A percentile compares a stretch with the other conserved stretches of the same genome.
Conservation (phyloP, 53 echinoderm and acorn worm genomes). For the Astropecten irregularis region DNA sequence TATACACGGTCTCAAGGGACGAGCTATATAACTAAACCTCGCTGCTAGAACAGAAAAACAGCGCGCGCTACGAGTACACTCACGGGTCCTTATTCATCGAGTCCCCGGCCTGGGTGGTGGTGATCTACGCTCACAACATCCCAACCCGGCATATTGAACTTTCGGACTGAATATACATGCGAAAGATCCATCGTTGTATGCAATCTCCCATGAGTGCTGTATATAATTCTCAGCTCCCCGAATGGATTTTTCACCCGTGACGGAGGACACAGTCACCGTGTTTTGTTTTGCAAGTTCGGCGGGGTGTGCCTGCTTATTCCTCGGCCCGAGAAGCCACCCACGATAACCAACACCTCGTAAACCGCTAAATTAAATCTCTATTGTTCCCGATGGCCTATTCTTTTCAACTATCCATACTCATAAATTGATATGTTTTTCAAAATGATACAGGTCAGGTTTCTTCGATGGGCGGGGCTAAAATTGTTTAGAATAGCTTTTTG, state of each 20-base stretch:
- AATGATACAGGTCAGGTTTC: no score
- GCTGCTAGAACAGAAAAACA: neutral
- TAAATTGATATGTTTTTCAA: no score
- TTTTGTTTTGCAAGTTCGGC: constrained; percentile 4
- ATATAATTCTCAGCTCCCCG: neutral
- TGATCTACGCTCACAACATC: constrained; percentile 20
- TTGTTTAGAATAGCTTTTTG: no score
- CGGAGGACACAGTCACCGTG: neutral
- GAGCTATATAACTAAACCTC: no score
- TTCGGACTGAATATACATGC: neutral
- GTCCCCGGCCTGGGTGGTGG: neutral
- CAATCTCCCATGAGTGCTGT: constrained; percentile 30
- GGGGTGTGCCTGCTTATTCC: constrained; percentile 19
- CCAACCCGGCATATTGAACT: constrained; percentile 46
- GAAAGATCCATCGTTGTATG: neutral
- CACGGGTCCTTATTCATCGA: no score
- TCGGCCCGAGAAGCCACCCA: constrained; percentile 19
- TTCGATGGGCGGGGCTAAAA: no score
- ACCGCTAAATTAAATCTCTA: constrained; percentile 13
- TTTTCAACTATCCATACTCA: no score
- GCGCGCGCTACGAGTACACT: neutral
- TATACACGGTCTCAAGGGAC: no score
- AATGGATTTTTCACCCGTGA: neutral
- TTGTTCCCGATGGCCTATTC: constrained; percentile 12
- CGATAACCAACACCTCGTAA: neutral